Percentiles rank a stretch among this genome's conserved stretches.
Conservation (phyloP, 2,888 invertebrate genomes). For the Atrina japonica region DNA sequence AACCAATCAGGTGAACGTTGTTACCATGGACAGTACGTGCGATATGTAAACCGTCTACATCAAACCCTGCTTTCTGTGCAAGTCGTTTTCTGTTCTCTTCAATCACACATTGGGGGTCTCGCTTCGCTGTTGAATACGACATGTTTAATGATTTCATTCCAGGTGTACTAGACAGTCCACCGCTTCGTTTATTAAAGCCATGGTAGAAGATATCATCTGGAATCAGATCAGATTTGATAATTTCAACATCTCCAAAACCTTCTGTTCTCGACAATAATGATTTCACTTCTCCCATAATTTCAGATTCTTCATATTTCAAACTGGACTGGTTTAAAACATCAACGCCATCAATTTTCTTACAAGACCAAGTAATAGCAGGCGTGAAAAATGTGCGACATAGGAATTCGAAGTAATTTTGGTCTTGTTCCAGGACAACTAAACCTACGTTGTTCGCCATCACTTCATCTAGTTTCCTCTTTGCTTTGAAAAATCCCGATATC, state of each 20-base stretch:
- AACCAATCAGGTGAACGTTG: constrained; percentile 53
- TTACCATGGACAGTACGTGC: constrained; percentile 54
- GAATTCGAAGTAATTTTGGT: not conserved
- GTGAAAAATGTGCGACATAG: constrained; percentile 9
- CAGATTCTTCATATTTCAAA: not conserved
- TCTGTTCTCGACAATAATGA: not conserved
- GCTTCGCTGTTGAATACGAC: constrained; percentile 50
- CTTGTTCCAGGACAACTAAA: not conserved
- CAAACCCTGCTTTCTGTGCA: constrained; percentile 38
- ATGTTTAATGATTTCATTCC: constrained; percentile 60
- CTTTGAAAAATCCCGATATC: constrained; percentile 17
- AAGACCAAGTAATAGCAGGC: not conserved
- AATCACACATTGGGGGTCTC: constrained; percentile 54
- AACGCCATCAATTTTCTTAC: not conserved
- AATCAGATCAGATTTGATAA: constrained; percentile 42
- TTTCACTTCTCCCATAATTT: not conserved
- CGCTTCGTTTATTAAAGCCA: constrained; percentile 57
- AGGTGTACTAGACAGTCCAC: constrained; percentile 52
- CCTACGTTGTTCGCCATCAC: constrained; percentile 4
- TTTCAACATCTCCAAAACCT: constrained; percentile 29
- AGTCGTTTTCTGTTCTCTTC: constrained; percentile 57
- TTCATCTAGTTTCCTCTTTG: constrained; percentile 9
- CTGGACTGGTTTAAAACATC: not conserved
- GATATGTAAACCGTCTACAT: constrained; percentile 19
- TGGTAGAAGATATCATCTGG: constrained; percentile 45